These are phyloP conservation scores for Nephrotoma flavescens DNA, from an alignment of 2,888 invertebrate genomes.

Conservation along the genomic window DNA sequence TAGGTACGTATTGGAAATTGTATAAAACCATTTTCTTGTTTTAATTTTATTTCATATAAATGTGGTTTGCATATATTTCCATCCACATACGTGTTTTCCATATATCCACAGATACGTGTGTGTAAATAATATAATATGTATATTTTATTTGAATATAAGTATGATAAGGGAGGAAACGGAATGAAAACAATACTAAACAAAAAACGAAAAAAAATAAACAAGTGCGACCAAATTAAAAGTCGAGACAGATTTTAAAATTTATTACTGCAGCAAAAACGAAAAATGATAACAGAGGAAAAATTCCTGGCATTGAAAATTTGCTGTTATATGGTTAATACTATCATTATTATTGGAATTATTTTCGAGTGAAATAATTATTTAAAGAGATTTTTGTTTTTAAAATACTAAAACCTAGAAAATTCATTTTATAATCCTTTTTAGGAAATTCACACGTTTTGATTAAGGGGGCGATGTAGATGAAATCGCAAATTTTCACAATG, in stretches of 20 bases:
- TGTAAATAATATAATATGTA: background rate
- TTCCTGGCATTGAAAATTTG: background rate
- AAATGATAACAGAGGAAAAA: background rate
- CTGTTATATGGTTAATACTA: background rate
- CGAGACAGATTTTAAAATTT: slow-evolving; percentile 3
- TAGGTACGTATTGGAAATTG: background rate
- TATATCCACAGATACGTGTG: background rate
- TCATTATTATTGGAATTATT: background rate
- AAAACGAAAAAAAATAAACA: background rate
- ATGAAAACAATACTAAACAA: background rate
- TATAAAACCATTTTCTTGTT: background rate
- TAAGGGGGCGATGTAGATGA: too few species aligned
- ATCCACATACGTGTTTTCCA: background rate
- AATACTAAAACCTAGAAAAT: too few species aligned
- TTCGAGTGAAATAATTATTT: background rate
- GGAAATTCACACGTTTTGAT: too few species aligned
- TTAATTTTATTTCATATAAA: background rate
- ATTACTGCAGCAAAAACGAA: background rate
- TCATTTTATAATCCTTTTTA: too few species aligned
- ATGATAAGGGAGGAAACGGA: background rate
- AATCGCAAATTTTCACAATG: too few species aligned
- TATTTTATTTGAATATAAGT: background rate
- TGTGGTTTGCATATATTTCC: background rate
- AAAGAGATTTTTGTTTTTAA: too few species aligned
- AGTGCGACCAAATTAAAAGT: slow-evolving; percentile 1